A percentile compares a stretch with the other conserved stretches of the same genome.
Conservation (phyloP, 2,797 vertebrate genomes). For the Oryzias sinensis region DNA sequence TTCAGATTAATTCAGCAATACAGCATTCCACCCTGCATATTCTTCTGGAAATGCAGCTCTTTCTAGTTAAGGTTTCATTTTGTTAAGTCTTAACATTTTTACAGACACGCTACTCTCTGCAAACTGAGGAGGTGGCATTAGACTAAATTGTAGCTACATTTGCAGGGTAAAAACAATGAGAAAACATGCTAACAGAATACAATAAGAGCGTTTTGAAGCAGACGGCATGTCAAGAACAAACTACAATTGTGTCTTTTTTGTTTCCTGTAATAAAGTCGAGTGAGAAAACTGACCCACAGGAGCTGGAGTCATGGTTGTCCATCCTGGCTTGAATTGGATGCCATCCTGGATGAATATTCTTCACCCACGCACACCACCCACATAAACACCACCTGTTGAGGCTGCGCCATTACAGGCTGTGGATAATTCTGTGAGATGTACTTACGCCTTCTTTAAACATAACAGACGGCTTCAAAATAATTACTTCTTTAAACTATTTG, state of each 20-base stretch:
- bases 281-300: slow-evolving; percentile 40
- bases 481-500: slow-evolving; percentile 23
- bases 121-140: too few species aligned
- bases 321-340: slow-evolving; percentile 56
- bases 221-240: background rate
- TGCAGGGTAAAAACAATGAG: too few species aligned
- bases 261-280: slow-evolving; percentile 29
- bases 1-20: too few species aligned
- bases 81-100: too few species aligned
- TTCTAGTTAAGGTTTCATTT: too few species aligned
- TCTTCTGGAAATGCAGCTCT: too few species aligned
- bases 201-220: background rate
- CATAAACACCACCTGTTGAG: slow-evolving; percentile 60
- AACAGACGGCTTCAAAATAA: slow-evolving; percentile 4
- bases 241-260: slow-evolving; percentile 11
- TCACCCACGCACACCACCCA: slow-evolving; percentile 66
- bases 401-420: slow-evolving; percentile 39
- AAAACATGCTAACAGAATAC: too few species aligned
- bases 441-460: slow-evolving; percentile 14
- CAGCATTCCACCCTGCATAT: too few species aligned
- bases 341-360: slow-evolving; percentile 57
- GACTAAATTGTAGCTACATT: too few species aligned
- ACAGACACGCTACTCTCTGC: too few species aligned
- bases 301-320: slow-evolving; percentile 52
- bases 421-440: slow-evolving; percentile 27